Evolutionary conservation across 2,888 invertebrate species (phyloP).

Genomic region (Drosophila kanekoi): DNA sequence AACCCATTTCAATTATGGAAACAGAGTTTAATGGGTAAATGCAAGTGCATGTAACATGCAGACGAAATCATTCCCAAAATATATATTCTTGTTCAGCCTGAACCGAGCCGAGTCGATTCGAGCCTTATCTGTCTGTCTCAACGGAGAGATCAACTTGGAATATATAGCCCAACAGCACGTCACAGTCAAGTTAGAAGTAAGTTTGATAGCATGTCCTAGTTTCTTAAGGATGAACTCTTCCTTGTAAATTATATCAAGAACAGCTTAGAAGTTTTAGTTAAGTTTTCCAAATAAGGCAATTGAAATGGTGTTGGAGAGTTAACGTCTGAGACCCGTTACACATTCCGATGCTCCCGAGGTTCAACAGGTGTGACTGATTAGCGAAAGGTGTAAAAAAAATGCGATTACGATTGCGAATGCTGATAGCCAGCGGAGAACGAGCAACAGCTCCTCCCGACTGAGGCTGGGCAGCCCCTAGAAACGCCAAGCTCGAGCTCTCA

Average conservation of each 20-base stretch:
- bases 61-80: too few species aligned
- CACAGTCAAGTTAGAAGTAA: too few species aligned
- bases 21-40: not conserved
- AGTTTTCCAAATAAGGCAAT: not conserved
- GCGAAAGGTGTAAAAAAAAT: slow-evolving; percentile 43
- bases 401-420: slow-evolving; percentile 40
- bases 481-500: not conserved
- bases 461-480: slow-evolving; percentile 6
- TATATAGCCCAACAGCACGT: too few species aligned
- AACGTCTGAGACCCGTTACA: not conserved
- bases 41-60: too few species aligned
- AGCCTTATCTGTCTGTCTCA: too few species aligned
- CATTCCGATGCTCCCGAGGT: not conserved
- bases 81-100: too few species aligned
- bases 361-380: slow-evolving; percentile 41
- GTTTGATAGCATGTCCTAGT: too few species aligned
- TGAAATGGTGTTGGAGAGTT: not conserved
- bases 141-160: too few species aligned
- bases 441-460: slow-evolving; percentile 13
- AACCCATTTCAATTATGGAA: not conserved
- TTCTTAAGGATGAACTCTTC: too few species aligned
- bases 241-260: too few species aligned
- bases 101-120: too few species aligned
- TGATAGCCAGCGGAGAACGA: slow-evolving; percentile 24
- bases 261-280: too few species aligned